Evolutionary conservation across 1,140 invertebrate genomes (phyloP).

Genomic region (Triops cancriformis): DNA sequence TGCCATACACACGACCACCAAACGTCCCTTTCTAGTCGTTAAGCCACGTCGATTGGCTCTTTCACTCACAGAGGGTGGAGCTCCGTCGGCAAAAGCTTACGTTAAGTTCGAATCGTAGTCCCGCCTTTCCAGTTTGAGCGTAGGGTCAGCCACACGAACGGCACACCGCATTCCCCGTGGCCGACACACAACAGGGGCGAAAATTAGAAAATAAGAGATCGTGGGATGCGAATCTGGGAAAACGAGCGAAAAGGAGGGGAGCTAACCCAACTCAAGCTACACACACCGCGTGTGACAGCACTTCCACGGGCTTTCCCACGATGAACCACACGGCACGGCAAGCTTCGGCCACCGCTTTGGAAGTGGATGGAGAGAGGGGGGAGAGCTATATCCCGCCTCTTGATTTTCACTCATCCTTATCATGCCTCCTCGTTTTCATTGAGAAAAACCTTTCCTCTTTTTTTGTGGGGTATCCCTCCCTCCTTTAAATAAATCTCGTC

Average conservation of each 20-base stretch:
- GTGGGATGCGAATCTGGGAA: slow-evolving; percentile 12
- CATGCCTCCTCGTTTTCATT: background rate
- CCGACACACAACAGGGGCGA: slow-evolving; percentile 10
- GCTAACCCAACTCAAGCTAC: background rate
- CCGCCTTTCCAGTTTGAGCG: slow-evolving; percentile 17
- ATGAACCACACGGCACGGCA: background rate
- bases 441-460: background rate
- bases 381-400: slow-evolving; percentile 3
- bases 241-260: background rate
- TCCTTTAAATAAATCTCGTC: background rate
- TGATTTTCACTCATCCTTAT: background rate
- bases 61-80: background rate
- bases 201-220: slow-evolving; percentile 14
- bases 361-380: background rate
- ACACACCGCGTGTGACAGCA: slow-evolving; percentile 8
- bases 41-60: background rate
- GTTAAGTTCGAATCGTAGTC: no score
- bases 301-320: slow-evolving; percentile 8
- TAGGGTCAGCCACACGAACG: slow-evolving; percentile 29
- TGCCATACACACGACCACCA: background rate
- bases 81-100: background rate
- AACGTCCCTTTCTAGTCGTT: background rate
- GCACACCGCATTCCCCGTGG: slow-evolving; percentile 3
- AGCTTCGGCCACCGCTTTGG: background rate
- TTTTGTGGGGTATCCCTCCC: background rate